Percentiles rank a stretch among this genome's conserved stretches.
Conservation (phyloP, 2,113 vertebrate species). For the Ceuthmochares aereus region DNA sequence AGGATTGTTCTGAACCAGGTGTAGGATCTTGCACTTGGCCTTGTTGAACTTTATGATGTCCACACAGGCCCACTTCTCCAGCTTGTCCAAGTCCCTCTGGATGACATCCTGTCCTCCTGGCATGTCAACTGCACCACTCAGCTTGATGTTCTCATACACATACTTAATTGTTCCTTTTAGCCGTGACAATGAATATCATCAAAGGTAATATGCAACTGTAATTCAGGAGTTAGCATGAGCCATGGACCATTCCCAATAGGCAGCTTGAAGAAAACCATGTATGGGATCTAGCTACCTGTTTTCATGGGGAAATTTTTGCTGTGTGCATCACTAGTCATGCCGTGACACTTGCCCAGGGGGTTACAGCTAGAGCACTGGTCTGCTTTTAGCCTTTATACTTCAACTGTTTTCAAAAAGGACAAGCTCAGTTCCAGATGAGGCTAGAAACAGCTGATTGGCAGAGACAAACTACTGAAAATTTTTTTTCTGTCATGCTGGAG, state of each 20-base stretch:
- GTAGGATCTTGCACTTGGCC: too few relatives aligned
- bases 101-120: too few relatives aligned
- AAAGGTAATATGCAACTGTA: not conserved
- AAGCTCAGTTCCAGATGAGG: rapidly evolving
- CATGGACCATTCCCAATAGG: not conserved
- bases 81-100: too few relatives aligned
- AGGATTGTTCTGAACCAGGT: too few relatives aligned
- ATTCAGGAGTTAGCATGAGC: not conserved
- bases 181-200: not conserved
- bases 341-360: not conserved
- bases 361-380: not conserved
- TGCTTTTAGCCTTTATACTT: not conserved
- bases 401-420: not conserved
- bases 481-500: not conserved
- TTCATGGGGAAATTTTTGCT: not conserved
- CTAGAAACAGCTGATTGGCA: not conserved
- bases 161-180: not conserved
- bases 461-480: not conserved
- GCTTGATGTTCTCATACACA: too few relatives aligned
- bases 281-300: not conserved
- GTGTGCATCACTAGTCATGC: not conserved
- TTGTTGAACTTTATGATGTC: too few relatives aligned
- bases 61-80: too few relatives aligned
- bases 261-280: not conserved
- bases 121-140: too few relatives aligned